A percentile compares a stretch with the other conserved stretches of the same genome.
Conservation (phyloP, 2,888 invertebrate genomes). For the Cyaniris semiargus region DNA sequence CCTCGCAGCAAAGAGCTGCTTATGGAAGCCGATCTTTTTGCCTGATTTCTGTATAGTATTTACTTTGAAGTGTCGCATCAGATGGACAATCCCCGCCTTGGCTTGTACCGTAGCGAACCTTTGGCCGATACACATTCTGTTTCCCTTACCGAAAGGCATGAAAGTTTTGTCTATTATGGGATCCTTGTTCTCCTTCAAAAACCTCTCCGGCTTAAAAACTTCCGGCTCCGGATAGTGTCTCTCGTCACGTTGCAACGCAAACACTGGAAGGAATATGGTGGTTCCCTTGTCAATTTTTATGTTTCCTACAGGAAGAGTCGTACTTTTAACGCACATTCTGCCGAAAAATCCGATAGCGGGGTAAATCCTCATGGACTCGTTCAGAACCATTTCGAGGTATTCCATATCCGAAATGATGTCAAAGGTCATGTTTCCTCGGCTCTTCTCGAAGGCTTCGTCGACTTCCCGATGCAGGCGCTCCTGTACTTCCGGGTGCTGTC, state of each 20-base stretch:
- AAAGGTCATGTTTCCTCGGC: constrained; percentile 52
- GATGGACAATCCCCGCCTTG: constrained; percentile 49
- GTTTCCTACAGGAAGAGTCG: constrained; percentile 58
- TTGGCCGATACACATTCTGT: constrained; percentile 59
- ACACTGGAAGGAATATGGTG: constrained; percentile 54
- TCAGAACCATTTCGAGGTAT: constrained; percentile 64
- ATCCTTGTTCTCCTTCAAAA: constrained; percentile 45
- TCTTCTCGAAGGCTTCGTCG: constrained; percentile 51
- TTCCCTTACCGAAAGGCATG: constrained; percentile 1
- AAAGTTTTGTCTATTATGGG: not conserved
- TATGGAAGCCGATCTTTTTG: constrained; percentile 44
- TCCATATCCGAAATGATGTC: constrained; percentile 56
- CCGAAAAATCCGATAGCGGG: constrained; percentile 56
- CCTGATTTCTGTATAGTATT: constrained; percentile 43
- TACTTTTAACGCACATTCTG: constrained; percentile 51
- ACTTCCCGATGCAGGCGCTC: constrained; percentile 61
- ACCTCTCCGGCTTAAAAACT: constrained; percentile 66
- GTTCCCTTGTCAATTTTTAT: constrained; percentile 57
- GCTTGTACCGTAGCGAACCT: constrained; percentile 52
- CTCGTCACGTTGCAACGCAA: constrained; percentile 65
- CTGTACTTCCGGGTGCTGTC: constrained; percentile 59
- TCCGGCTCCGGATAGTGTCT: constrained; percentile 66
- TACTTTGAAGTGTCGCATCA: constrained; percentile 50
- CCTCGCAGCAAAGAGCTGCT: constrained; percentile 21
- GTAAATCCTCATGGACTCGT: constrained; percentile 56